Conservation (phyloP, 2,888 invertebrate genomes). For the Camptogramma bilineatum region DNA sequence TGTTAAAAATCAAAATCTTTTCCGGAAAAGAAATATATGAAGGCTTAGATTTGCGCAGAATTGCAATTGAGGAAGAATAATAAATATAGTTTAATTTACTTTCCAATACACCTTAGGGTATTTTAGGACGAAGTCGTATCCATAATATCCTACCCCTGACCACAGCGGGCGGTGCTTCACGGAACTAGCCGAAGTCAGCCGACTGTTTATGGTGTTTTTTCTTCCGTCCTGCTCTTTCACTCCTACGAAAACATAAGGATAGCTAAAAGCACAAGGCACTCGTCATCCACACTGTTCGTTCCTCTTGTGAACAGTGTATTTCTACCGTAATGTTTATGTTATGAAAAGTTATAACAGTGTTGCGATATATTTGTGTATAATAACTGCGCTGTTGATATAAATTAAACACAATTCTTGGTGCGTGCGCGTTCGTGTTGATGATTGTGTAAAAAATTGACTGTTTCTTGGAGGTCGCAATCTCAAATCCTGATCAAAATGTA, state of each 20-base stretch:
- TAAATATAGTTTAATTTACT: no score
- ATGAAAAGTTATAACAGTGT: constrained; percentile 62
- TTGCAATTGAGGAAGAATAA: no score
- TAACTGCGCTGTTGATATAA: constrained; percentile 53
- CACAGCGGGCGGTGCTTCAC: constrained; percentile 61
- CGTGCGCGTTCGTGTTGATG: constrained; percentile 50
- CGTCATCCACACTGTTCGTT: constrained; percentile 29
- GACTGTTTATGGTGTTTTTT: constrained; percentile 76
- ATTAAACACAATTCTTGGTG: constrained; percentile 48
- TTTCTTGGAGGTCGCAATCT: constrained; percentile 42
- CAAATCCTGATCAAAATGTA: constrained; percentile 50
- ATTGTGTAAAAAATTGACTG: constrained; percentile 47
- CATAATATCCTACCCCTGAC: constrained; percentile 59
- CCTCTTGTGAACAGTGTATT: constrained; percentile 43
- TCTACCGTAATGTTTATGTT: constrained; percentile 60
- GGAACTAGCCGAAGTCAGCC: constrained; percentile 69
- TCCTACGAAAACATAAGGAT: constrained; percentile 68
- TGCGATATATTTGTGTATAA: constrained; percentile 66
- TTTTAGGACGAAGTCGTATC: constrained; percentile 39
- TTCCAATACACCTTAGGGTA: not conserved
- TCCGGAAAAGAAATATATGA: no score
- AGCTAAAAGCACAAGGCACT: constrained; percentile 56
- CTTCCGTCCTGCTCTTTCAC: constrained; percentile 68
- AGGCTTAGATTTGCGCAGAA: no score
- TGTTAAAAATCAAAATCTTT: no score